These are phyloP conservation scores for Denticeps clupeoides DNA, from an alignment of 2,797 vertebrate species.

Conservation along the genomic window DNA sequence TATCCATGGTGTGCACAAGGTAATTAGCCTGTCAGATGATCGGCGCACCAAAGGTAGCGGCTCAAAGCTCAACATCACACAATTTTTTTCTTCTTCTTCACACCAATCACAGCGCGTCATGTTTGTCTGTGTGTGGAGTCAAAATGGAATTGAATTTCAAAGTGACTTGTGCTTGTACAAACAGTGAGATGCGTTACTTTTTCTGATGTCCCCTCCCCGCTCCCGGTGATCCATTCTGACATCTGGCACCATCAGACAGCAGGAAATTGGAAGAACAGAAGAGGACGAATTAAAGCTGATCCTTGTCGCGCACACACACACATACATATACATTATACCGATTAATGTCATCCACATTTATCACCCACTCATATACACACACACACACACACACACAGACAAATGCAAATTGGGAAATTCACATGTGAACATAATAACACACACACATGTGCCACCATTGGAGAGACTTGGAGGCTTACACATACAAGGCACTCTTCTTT, in stretches of 20 bases:
- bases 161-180: constrained; percentile 51
- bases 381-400: constrained; percentile 32
- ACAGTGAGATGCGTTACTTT: constrained; percentile 48
- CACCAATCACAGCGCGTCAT: constrained; percentile 40
- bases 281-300: constrained; percentile 57
- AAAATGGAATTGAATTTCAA: constrained; percentile 49
- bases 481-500: background rate
- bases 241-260: constrained; percentile 56
- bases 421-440: background rate
- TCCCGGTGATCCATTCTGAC: constrained; percentile 45
- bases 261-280: constrained; percentile 45
- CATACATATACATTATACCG: constrained; percentile 32
- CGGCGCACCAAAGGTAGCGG: too few species aligned
- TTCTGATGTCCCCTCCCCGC: background rate
- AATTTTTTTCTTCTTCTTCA: constrained; percentile 7
- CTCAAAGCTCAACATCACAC: constrained; percentile 3
- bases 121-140: constrained; percentile 9
- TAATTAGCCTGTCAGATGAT: too few species aligned
- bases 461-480: background rate
- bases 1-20: too few species aligned
- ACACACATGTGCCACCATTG: too few species aligned
- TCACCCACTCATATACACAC: constrained; percentile 48
- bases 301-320: constrained; percentile 47
- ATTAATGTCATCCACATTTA: too few species aligned
- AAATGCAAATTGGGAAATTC: background rate